phyloP scores from a whole-genome alignment of 2,888 invertebrate species.

The Acanthacorydalis orientalis region DNA sequence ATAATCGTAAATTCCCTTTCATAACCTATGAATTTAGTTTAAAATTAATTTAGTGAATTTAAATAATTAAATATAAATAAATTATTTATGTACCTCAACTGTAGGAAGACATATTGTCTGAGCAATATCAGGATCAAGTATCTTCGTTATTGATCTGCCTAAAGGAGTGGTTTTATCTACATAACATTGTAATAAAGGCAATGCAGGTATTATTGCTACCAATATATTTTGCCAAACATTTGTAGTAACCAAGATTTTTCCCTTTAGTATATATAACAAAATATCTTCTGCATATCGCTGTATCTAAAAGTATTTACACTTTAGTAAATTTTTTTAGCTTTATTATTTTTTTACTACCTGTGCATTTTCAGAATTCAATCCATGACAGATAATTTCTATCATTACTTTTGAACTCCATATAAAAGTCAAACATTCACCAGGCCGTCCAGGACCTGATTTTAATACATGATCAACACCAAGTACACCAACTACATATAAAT shows the following conservation, averaged over 20 bases:
- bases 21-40: constrained; percentile 19
- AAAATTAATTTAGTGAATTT: not conserved
- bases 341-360: constrained; percentile 18
- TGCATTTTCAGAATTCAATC: constrained; percentile 29
- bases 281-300: constrained; percentile 39
- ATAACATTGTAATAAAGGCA: constrained; percentile 43
- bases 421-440: constrained; percentile 34
- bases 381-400: constrained; percentile 46
- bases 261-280: constrained; percentile 42
- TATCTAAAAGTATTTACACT: constrained; percentile 28
- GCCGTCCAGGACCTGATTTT: constrained; percentile 19
- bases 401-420: constrained; percentile 38
- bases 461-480: constrained; percentile 30
- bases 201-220: constrained; percentile 36
- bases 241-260: constrained; percentile 41
- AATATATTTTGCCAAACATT: constrained; percentile 42
- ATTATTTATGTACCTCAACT: constrained; percentile 25
- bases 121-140: constrained; percentile 45
- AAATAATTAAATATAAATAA: not conserved
- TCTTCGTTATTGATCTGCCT: constrained; percentile 43
- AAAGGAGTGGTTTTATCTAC: constrained; percentile 30
- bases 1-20: constrained; percentile 30
- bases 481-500: constrained; percentile 32
- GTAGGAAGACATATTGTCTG: constrained; percentile 36
- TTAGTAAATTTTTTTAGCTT: constrained; percentile 4